Evolutionary conservation across 1,140 invertebrate species (phyloP).

Genomic region (Eumeta japonica): DNA sequence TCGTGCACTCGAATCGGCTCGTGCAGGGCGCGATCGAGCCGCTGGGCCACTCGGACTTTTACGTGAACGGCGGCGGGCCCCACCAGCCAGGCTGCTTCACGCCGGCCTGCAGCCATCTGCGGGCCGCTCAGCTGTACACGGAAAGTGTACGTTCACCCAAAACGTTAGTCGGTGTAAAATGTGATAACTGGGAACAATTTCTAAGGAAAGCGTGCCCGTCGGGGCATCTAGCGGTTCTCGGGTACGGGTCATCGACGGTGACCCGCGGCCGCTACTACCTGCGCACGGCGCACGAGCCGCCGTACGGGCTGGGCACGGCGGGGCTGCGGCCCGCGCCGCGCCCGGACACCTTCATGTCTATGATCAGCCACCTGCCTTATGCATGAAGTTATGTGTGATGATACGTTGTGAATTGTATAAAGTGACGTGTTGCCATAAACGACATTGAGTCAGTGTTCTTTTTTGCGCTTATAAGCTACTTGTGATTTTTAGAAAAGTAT

Average conservation of each 20-base stretch:
- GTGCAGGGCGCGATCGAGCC: conserved; percentile 59
- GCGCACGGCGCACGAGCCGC: conserved; percentile 49
- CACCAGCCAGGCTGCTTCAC: conserved; percentile 64
- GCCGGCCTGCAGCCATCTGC: conserved; percentile 63
- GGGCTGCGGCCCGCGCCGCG: no score
- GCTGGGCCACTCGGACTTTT: conserved; percentile 66
- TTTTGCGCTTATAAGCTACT: no score
- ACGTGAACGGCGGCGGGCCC: conserved; percentile 66
- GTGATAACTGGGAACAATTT: conserved; percentile 51
- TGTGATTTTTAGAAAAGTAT: no score
- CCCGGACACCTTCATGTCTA: no score
- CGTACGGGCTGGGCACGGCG: conserved; percentile 54
- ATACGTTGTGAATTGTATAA: no score
- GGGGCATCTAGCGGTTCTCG: conserved; percentile 47
- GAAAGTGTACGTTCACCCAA: conserved; percentile 60
- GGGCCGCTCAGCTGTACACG: conserved; percentile 60
- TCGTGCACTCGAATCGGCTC: conserved; percentile 65
- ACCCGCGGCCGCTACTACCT: conserved; percentile 60
- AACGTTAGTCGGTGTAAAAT: conserved; percentile 52
- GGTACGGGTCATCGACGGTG: conserved; percentile 50
- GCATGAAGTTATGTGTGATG: no score
- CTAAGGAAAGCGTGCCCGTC: conserved; percentile 46
- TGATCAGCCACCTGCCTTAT: no score
- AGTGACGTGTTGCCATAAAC: no score
- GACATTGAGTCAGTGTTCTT: no score